These are phyloP conservation scores for Zaprionus ornatus DNA, from an alignment of 1,140 invertebrate genomes.

Conservation along the genomic window DNA sequence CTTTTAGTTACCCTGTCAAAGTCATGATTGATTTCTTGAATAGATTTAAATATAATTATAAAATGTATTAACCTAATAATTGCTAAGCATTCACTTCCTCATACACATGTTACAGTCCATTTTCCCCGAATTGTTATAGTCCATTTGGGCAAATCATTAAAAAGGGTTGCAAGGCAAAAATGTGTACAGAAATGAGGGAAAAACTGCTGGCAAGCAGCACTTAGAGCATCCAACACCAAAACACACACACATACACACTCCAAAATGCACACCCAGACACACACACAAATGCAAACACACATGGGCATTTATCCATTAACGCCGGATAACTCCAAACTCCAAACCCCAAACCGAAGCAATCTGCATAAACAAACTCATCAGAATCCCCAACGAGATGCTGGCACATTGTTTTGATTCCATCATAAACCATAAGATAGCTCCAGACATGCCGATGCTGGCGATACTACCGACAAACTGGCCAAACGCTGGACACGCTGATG, in stretches of 20 bases:
- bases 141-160: neutral
- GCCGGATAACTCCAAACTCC: conserved; percentile 70
- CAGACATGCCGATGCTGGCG: conserved; percentile 43
- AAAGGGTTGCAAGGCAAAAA: conserved; percentile 59
- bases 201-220: neutral
- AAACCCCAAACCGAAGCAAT: conserved; percentile 38
- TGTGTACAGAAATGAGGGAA: conserved; percentile 30
- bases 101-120: neutral
- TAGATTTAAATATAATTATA: neutral
- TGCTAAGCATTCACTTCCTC: neutral
- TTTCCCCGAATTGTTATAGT: neutral
- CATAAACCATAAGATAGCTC: conserved; percentile 78
- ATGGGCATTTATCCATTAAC: conserved; percentile 75
- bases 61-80: neutral
- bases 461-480: neutral
- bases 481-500: conserved; percentile 50
- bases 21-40: neutral
- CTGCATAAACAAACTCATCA: conserved; percentile 81
- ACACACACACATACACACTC: conserved; percentile 37
- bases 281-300: conserved; percentile 40
- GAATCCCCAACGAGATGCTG: conserved; percentile 38
- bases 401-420: conserved; percentile 80
- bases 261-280: neutral
- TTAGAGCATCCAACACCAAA: neutral
- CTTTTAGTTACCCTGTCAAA: neutral